Percentiles rank a stretch among this genome's conserved stretches.
phyloP scores from a whole-genome alignment of 2,113 vertebrate species.

The Maccullochella peelii region DNA sequence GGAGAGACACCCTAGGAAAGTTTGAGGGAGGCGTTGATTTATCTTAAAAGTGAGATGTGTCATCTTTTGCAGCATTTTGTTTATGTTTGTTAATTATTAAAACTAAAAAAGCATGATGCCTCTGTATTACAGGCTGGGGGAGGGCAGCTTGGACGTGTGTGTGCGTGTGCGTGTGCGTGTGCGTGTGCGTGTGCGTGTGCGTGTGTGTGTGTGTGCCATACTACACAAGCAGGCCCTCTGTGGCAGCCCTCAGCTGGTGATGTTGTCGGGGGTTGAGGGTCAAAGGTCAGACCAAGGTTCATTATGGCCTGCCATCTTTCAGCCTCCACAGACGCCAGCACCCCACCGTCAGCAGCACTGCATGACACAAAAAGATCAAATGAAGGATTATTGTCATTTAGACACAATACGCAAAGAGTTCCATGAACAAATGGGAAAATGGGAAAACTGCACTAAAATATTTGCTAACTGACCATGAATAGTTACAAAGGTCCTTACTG shows the following conservation, averaged over 20 bases:
- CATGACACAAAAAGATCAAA: constrained; percentile 45
- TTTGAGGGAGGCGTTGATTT: background rate
- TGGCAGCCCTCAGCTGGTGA: constrained; percentile 67
- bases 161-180: background rate
- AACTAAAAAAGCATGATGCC: background rate
- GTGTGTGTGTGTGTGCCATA: constrained; percentile 29
- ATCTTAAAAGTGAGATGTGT: background rate
- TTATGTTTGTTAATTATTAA: background rate
- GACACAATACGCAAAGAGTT: constrained; percentile 11
- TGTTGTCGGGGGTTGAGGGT: constrained; percentile 46
- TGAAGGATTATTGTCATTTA: constrained; percentile 64
- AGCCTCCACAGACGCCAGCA: constrained; percentile 53
- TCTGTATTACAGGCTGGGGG: background rate
- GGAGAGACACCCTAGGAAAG: background rate
- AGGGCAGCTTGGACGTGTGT: background rate
- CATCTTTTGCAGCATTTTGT: background rate
- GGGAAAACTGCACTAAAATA: background rate
- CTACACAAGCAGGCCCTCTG: constrained; percentile 53
- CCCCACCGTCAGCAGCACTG: constrained; percentile 47
- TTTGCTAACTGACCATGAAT: background rate
- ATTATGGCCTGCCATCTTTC: constrained; percentile 64
- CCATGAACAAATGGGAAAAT: background rate
- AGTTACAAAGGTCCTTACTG: background rate
- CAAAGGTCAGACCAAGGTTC: constrained; percentile 69
- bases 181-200: constrained; percentile 4